Evolutionary conservation across 2,888 invertebrate genomes (phyloP).

Genomic region (Phaedon cochleariae): DNA sequence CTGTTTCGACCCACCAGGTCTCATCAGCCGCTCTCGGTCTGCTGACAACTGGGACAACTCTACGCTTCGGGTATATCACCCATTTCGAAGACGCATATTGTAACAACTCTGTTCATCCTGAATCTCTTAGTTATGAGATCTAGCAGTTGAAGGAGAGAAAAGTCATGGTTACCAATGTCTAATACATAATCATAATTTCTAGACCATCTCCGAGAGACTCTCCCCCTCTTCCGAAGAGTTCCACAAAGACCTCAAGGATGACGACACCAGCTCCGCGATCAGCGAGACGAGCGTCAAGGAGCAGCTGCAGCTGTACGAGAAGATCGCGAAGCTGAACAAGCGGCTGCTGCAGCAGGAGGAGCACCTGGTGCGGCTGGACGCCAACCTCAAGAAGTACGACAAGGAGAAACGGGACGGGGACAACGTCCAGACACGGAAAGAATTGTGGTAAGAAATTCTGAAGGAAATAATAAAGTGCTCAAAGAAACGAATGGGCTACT

Average conservation of each 20-base stretch:
- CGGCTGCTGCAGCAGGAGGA: constrained; percentile 79
- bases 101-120: too few relatives aligned
- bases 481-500: too few relatives aligned
- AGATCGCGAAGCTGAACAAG: constrained; percentile 77
- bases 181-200: constrained; percentile 25
- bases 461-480: too few relatives aligned
- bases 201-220: constrained; percentile 57
- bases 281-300: constrained; percentile 68
- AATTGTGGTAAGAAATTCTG: too few relatives aligned
- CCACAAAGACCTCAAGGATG: constrained; percentile 57
- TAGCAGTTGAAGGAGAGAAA: too few relatives aligned
- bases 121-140: too few relatives aligned
- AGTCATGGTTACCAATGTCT: too few relatives aligned
- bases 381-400: constrained; percentile 63
- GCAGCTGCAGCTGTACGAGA: constrained; percentile 78
- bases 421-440: constrained; percentile 54
- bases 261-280: constrained; percentile 60
- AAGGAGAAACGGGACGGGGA: constrained; percentile 52
- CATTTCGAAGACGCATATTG: too few relatives aligned
- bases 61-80: too few relatives aligned
- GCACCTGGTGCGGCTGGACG: constrained; percentile 72
- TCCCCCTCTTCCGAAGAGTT: constrained; percentile 60
- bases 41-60: too few relatives aligned
- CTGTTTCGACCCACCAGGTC: too few relatives aligned
- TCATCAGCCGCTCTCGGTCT: too few relatives aligned